Evolutionary conservation across 2,888 invertebrate genomes (phyloP).

Genomic region (Caenorhabditis imperialis): DNA sequence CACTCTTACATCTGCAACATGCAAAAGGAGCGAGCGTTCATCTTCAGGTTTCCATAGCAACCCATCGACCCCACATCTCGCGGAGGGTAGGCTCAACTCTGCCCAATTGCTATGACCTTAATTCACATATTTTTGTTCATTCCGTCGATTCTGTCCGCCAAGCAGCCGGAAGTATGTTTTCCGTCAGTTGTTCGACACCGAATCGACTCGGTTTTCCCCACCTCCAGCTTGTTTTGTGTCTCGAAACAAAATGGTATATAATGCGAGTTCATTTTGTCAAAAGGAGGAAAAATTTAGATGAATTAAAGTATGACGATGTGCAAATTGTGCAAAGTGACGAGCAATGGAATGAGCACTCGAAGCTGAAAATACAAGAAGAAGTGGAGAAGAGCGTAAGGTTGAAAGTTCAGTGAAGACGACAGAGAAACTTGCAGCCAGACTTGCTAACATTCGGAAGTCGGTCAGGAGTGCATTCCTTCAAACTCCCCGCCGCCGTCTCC

Average conservation of each 20-base stretch:
- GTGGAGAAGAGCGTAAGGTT: not conserved
- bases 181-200: conserved; percentile 45
- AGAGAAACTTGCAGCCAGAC: conserved; percentile 4
- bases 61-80: not conserved
- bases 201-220: conserved; percentile 49
- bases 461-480: conserved; percentile 3
- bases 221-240: conserved; percentile 38
- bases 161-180: conserved; percentile 37
- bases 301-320: conserved; percentile 23
- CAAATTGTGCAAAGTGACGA: conserved; percentile 28
- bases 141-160: not conserved
- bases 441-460: conserved; percentile 5
- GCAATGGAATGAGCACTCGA: conserved; percentile 36
- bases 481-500: conserved; percentile 32
- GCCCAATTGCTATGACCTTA: too few relatives aligned
- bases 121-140: too few relatives aligned
- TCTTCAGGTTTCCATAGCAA: conserved; percentile 16
- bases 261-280: not conserved
- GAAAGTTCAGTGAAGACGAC: not conserved
- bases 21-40: not conserved
- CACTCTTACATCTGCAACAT: not conserved
- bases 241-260: conserved; percentile 28
- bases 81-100: too few relatives aligned
- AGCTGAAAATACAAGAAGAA: not conserved
- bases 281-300: conserved; percentile 16